These are phyloP conservation scores for Abramis brama DNA, from an alignment of 2,113 vertebrate genomes.

Conservation along the genomic window DNA sequence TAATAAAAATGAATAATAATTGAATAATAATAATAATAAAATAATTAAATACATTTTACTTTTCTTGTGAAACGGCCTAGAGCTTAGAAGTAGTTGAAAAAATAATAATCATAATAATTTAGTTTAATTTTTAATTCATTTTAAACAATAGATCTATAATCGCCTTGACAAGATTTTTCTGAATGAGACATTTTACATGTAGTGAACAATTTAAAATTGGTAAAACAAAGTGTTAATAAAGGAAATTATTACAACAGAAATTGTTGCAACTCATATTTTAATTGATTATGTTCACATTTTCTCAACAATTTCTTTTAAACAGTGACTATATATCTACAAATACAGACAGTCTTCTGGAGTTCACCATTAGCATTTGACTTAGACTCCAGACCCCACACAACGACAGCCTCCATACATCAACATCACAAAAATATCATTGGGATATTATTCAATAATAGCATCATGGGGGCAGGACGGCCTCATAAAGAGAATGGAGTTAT, in stretches of 20 bases:
- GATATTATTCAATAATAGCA: conserved; percentile 53
- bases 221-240: neutral
- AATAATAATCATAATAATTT: neutral
- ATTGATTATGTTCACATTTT: neutral
- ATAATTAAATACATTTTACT: neutral
- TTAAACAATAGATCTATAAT: neutral
- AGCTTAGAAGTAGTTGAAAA: neutral
- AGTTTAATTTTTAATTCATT: neutral
- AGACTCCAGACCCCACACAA: conserved; percentile 5
- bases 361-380: conserved; percentile 8
- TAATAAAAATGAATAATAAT: neutral
- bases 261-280: neutral
- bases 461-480: conserved; percentile 47
- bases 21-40: no score
- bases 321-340: conserved; percentile 18
- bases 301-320: neutral
- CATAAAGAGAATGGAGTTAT: conserved; percentile 55
- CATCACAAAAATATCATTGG: conserved; percentile 48
- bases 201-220: neutral
- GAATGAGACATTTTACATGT: neutral
- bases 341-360: conserved; percentile 12
- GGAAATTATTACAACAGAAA: neutral
- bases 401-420: conserved; percentile 43
- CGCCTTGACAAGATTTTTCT: neutral
- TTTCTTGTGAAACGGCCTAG: neutral